Conservation (phyloP, 2,113 vertebrate species). For the Laticauda laticaudata region DNA sequence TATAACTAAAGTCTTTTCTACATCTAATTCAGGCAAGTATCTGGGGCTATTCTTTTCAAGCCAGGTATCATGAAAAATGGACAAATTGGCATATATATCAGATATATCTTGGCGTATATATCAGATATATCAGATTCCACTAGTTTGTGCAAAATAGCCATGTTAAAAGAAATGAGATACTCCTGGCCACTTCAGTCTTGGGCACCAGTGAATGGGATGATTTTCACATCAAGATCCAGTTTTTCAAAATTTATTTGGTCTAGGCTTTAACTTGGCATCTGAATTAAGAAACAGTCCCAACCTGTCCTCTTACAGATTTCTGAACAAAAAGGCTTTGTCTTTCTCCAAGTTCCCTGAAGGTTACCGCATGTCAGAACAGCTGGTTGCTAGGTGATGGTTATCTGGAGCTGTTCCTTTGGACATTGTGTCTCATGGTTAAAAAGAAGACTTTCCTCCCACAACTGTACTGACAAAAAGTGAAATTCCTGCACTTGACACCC, state of each 20-base stretch:
- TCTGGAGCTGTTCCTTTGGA: slow-evolving; percentile 72
- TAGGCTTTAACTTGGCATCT: slow-evolving; percentile 19
- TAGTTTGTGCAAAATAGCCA: background rate
- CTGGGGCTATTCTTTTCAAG: background rate
- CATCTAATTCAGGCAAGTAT: background rate
- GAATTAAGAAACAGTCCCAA: slow-evolving; percentile 13
- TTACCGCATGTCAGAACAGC: slow-evolving; percentile 56
- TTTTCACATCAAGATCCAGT: background rate
- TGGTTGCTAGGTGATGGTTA: slow-evolving; percentile 79
- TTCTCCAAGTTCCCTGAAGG: slow-evolving; percentile 66
- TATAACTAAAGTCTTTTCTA: background rate
- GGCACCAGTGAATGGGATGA: background rate
- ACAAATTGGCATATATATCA: background rate
- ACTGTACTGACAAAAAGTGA: background rate
- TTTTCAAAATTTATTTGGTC: slow-evolving; percentile 21
- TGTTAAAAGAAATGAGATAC: background rate
- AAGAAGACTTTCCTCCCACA: background rate
- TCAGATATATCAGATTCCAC: background rate
- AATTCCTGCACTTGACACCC: background rate
- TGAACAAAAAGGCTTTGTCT: slow-evolving; percentile 69
- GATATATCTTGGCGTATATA: background rate
- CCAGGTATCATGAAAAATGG: background rate
- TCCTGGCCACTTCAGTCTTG: background rate
- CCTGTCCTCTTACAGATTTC: slow-evolving; percentile 31
- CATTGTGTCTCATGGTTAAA: slow-evolving; percentile 65